These are phyloP conservation scores for Apis dorsata DNA, from an alignment of 1,140 invertebrate genomes.

Conservation along the genomic window DNA sequence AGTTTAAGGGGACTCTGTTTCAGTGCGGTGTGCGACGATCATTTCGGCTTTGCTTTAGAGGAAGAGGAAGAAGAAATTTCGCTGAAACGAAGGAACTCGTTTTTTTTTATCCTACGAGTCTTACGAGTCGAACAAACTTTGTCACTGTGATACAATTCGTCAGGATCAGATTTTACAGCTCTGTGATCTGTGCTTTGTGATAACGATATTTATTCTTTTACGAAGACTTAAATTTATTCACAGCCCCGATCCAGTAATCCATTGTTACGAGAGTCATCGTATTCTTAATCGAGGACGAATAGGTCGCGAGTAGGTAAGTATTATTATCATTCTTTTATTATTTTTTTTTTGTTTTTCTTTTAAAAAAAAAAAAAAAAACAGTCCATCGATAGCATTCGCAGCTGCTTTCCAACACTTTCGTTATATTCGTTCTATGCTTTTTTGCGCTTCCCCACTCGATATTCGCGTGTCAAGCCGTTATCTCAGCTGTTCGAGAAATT, in stretches of 20 bases:
- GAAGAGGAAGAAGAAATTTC: background rate
- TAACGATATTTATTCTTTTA: conserved; percentile 26
- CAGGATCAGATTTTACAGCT: background rate
- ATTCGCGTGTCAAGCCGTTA: background rate
- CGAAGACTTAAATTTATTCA: background rate
- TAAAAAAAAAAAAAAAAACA: background rate
- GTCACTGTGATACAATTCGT: conserved; percentile 11
- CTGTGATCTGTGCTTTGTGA: conserved; percentile 45
- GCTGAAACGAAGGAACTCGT: background rate
- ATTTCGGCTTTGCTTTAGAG: background rate
- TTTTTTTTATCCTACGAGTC: background rate
- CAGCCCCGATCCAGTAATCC: background rate
- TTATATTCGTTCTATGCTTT: background rate
- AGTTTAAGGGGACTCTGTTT: background rate
- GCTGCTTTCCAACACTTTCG: background rate
- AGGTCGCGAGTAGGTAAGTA: conserved; percentile 7
- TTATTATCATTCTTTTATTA: background rate
- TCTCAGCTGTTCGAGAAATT: background rate
- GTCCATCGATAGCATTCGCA: background rate
- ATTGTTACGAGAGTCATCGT: background rate
- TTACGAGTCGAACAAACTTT: background rate
- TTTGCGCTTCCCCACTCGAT: background rate
- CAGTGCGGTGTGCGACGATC: conserved; percentile 1
- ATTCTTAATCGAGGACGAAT: too few relatives aligned
- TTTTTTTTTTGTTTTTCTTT: background rate